These are phyloP conservation scores for Ochropleura plecta DNA, from an alignment of 2,888 invertebrate species.

Conservation along the genomic window DNA sequence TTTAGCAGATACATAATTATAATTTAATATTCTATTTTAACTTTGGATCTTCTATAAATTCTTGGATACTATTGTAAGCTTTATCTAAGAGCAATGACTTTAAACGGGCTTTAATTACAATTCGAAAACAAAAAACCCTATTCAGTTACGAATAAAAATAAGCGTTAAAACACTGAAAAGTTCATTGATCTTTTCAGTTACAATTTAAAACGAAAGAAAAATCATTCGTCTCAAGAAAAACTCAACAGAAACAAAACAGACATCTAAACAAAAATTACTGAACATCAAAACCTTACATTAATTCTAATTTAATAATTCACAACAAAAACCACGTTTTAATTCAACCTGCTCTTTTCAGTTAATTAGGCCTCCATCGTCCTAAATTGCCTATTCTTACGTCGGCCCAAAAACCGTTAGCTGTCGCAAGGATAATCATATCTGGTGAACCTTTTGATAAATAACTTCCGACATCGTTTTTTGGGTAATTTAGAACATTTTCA, in stretches of 20 bases:
- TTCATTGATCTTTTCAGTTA: neutral
- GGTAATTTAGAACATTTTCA: conserved; percentile 36
- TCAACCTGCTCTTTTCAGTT: conserved; percentile 42
- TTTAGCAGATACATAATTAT: no score
- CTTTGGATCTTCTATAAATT: no score
- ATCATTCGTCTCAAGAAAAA: neutral
- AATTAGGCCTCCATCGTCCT: conserved; percentile 45
- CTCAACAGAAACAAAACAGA: conserved; percentile 12
- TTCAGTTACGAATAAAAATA: neutral
- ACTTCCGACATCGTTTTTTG: conserved; percentile 46
- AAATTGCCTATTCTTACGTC: conserved; percentile 56
- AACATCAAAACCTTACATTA: conserved; percentile 39
- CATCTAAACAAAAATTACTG: conserved; percentile 23
- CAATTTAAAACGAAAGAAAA: neutral
- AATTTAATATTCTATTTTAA: no score
- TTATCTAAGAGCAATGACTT: no score
- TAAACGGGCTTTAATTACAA: no score
- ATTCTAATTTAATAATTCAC: conserved; percentile 54
- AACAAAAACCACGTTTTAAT: conserved; percentile 52
- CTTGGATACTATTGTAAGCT: no score
- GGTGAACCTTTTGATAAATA: conserved; percentile 45
- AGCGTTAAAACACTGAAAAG: neutral
- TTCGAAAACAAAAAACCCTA: neutral
- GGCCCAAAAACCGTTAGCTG: conserved; percentile 39
- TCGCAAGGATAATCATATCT: conserved; percentile 45